Conservation (phyloP, 2,113 vertebrate species). For the Corydoras sp. region DNA sequence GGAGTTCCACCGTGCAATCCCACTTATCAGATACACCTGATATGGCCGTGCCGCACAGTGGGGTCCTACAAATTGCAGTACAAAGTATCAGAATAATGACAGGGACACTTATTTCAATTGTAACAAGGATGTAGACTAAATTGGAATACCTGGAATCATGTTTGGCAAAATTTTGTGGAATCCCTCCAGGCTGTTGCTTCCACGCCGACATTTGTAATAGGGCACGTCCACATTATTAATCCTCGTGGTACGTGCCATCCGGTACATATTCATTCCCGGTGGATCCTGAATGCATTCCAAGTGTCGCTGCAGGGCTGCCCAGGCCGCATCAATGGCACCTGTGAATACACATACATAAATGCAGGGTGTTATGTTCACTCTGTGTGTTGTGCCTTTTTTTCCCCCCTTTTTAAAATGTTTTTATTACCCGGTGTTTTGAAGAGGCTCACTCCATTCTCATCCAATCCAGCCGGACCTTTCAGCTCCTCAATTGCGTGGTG, state of each 20-base stretch:
- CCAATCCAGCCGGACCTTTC: conserved; percentile 17
- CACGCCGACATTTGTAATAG: conserved; percentile 22
- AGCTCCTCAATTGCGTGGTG: conserved; percentile 26
- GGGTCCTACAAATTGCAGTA: neutral
- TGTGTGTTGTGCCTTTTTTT: no score
- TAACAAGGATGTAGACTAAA: no score
- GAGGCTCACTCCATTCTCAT: conserved; percentile 32
- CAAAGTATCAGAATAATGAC: conserved; percentile 15
- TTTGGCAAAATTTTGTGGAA: conserved; percentile 20
- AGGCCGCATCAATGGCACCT: no score
- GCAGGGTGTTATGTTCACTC: no score
- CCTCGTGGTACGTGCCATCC: conserved; percentile 22
- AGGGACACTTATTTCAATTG: neutral
- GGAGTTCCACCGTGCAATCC: conserved; percentile 10
- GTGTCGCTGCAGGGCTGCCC: neutral
- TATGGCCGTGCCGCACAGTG: conserved; percentile 19
- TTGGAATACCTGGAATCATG: no score
- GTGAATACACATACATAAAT: no score
- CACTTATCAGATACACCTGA: conserved; percentile 33
- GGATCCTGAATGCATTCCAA: conserved; percentile 16
- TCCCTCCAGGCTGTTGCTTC: conserved; percentile 40
- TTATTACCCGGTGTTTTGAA: conserved; percentile 12
- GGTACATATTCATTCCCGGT: conserved; percentile 23
- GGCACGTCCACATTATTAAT: conserved; percentile 31
- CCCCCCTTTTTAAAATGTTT: neutral